A percentile compares a stretch with the other conserved stretches of the same genome.
Evolutionary conservation across 1,140 invertebrate species (phyloP).

Genomic region (Drosophila varians): DNA sequence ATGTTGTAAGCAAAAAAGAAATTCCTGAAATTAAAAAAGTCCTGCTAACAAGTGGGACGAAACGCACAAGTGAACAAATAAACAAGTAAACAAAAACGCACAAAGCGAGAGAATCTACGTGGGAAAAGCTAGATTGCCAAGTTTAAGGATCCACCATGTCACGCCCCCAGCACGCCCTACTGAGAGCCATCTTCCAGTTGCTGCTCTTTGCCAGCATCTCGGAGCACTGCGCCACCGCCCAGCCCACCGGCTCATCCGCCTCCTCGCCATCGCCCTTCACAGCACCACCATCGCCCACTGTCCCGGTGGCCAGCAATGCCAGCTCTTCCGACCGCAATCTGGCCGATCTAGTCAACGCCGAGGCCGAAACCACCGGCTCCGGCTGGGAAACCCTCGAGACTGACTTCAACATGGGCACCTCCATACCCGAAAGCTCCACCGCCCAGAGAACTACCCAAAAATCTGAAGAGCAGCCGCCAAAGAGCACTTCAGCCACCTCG

Average conservation of each 20-base stretch:
- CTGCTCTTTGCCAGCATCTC: conserved; percentile 62
- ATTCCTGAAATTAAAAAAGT: conserved; percentile 14
- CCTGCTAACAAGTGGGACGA: conserved; percentile 58
- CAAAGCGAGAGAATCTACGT: conserved; percentile 28
- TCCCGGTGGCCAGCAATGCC: conserved; percentile 6
- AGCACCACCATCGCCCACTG: conserved; percentile 15
- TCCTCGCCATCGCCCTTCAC: conserved; percentile 43
- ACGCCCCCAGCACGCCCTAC: conserved; percentile 58
- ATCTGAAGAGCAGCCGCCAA: conserved; percentile 19
- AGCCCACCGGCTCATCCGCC: conserved; percentile 48
- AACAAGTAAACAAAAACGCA: conserved; percentile 25
- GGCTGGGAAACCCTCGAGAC: conserved; percentile 74
- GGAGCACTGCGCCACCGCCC: conserved; percentile 52
- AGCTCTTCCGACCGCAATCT: conserved; percentile 33
- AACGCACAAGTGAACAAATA: conserved; percentile 45
- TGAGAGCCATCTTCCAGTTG: conserved; percentile 54
- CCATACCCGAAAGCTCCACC: conserved; percentile 7
- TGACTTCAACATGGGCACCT: conserved; percentile 57
- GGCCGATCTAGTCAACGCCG: conserved; percentile 62
- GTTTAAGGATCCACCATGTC: conserved; percentile 42
- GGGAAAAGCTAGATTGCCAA: conserved; percentile 6
- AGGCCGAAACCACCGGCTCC: conserved; percentile 44
- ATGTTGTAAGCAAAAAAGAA: conserved; percentile 56
- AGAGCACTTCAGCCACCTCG: conserved; percentile 65
- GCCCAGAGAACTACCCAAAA: conserved; percentile 33